These are phyloP conservation scores for Cathartes aura DNA, from an alignment of 2,113 vertebrate species.

Conservation along the genomic window DNA sequence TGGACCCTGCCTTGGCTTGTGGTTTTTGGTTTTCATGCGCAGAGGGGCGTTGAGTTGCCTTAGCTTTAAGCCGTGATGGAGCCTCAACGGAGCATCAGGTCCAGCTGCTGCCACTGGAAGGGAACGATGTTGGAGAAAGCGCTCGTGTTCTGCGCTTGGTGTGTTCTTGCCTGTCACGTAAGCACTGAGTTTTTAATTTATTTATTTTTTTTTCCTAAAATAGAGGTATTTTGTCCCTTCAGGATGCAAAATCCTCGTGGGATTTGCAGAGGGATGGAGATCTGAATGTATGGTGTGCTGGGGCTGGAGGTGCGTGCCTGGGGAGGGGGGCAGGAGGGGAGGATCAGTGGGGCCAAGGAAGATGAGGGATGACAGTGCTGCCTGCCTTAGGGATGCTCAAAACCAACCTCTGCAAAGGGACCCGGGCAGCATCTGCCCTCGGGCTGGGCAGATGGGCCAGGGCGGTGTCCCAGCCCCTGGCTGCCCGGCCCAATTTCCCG, in stretches of 20 bases:
- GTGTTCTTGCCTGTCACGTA: not conserved
- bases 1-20: not conserved
- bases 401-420: not conserved
- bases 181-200: not conserved
- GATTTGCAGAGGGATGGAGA: not conserved
- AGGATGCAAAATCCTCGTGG: not conserved
- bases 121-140: not conserved
- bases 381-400: not conserved
- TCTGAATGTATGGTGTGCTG: not conserved
- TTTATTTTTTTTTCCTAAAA: not conserved
- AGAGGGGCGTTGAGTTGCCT: not conserved
- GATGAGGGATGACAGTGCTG: not conserved
- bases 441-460: not conserved
- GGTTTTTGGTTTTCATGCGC: not conserved
- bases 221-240: not conserved
- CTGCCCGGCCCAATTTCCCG: not conserved
- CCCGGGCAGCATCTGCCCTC: not conserved
- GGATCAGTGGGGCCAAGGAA: not conserved
- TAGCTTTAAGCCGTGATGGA: not conserved
- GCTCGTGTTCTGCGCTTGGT: rapidly evolving
- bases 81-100: not conserved
- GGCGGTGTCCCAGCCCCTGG: not conserved
- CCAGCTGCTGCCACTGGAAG: not conserved
- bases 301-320: not conserved
- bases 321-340: not conserved